Percentiles rank a stretch among this genome's conserved stretches.
Conservation (phyloP, 2,797 vertebrate genomes). For the Australoheros facetus region DNA sequence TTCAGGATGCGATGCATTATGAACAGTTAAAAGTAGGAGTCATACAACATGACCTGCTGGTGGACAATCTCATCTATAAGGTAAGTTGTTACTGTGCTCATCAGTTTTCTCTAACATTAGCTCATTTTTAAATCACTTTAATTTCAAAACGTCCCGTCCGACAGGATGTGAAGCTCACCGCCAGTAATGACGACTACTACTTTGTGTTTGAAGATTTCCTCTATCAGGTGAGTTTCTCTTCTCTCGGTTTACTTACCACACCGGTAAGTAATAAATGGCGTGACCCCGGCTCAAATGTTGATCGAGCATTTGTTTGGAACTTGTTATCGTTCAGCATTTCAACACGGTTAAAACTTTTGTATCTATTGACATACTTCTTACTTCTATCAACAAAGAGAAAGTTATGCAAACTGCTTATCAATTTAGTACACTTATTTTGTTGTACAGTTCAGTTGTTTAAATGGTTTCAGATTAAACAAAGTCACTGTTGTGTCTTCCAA, state of each 20-base stretch:
- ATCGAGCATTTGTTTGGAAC: not conserved
- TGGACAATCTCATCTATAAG: slow-evolving; percentile 98
- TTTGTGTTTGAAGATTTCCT: slow-evolving; percentile 99
- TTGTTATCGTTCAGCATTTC: not conserved
- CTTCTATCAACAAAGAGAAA: not conserved
- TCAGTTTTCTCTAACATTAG: not conserved
- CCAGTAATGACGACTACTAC: slow-evolving; percentile 99
- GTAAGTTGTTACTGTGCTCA: slow-evolving; percentile 64
- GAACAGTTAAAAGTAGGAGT: slow-evolving; percentile 97
- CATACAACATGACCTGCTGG: slow-evolving; percentile 93
- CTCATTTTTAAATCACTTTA: not conserved
- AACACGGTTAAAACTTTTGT: not conserved
- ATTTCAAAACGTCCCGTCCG: not conserved
- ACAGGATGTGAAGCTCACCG: slow-evolving; percentile 98
- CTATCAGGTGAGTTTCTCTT: slow-evolving; percentile 87
- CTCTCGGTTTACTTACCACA: not conserved
- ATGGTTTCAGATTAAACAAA: not conserved
- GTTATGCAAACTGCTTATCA: not conserved
- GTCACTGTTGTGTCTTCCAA: not conserved
- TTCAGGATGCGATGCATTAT: slow-evolving; percentile 93
- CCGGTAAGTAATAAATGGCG: not conserved
- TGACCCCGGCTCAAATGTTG: not conserved
- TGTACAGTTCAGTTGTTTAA: not conserved
- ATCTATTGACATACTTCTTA: not conserved
- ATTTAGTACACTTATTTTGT: not conserved